A percentile compares a stretch with the other conserved stretches of the same genome.
Evolutionary conservation across 2,113 vertebrate genomes (phyloP).

Genomic region (Vimba vimba): DNA sequence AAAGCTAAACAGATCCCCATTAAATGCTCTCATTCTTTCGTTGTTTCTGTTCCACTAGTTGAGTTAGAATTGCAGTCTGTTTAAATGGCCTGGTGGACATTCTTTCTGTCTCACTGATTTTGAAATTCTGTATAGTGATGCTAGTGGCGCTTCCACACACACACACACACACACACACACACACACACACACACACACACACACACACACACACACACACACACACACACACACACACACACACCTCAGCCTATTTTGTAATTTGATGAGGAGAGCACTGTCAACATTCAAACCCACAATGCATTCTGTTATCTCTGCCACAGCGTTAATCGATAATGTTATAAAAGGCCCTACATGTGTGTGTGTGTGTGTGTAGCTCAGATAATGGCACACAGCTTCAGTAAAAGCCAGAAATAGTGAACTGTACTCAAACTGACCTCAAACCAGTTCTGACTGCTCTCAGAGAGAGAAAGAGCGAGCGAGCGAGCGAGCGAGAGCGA

Average conservation of each 20-base stretch:
- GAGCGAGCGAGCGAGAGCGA: background rate
- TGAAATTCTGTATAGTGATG: too few species aligned
- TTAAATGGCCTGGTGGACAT: too few species aligned
- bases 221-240: slow-evolving; percentile 20
- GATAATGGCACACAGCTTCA: slow-evolving; percentile 11
- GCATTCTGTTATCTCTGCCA: slow-evolving; percentile 46
- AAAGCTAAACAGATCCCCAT: background rate
- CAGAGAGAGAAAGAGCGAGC: background rate
- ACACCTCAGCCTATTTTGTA: slow-evolving; percentile 26
- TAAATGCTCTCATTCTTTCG: background rate
- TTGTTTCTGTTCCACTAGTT: too few species aligned
- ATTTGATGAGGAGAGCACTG: slow-evolving; percentile 47
- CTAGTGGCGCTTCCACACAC: too few species aligned
- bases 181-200: background rate
- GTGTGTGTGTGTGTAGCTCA: background rate
- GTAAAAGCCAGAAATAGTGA: slow-evolving; percentile 7
- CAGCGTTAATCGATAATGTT: slow-evolving; percentile 35
- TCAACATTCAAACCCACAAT: slow-evolving; percentile 46
- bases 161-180: too few species aligned
- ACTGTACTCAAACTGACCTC: slow-evolving; percentile 34
- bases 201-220: too few species aligned
- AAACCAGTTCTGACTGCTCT: slow-evolving; percentile 24
- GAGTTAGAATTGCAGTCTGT: too few species aligned
- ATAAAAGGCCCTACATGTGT: background rate
- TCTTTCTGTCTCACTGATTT: too few species aligned